Conservation (phyloP, 2,113 vertebrate species). For the Ochotona princeps region DNA sequence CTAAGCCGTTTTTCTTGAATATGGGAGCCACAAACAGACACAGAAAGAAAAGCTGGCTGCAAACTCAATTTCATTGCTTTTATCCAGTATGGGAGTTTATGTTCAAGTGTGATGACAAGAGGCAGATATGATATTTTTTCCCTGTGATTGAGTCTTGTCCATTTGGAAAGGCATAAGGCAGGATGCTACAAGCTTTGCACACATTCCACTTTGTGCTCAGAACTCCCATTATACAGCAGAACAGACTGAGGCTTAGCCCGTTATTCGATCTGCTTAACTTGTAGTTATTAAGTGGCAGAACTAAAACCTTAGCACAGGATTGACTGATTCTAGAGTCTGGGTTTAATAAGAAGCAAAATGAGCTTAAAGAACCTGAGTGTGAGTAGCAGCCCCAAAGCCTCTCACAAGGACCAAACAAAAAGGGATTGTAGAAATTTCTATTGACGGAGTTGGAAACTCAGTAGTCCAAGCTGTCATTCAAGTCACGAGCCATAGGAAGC, state of each 20-base stretch:
- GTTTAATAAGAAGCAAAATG: background rate
- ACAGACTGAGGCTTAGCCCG: background rate
- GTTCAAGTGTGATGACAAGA: background rate
- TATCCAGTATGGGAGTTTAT: background rate
- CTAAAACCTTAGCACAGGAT: background rate
- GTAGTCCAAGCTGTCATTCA: conserved; percentile 34
- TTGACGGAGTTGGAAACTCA: background rate
- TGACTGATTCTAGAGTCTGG: background rate
- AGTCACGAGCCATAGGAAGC: background rate
- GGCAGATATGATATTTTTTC: background rate
- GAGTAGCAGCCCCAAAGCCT: background rate
- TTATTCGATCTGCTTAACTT: background rate
- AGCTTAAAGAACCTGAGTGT: background rate
- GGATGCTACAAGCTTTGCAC: background rate
- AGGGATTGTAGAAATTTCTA: background rate
- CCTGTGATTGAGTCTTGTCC: background rate
- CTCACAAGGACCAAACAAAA: background rate
- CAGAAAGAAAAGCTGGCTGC: conserved; percentile 22
- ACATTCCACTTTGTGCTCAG: background rate
- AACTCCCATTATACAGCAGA: conserved; percentile 3
- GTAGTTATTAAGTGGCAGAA: background rate
- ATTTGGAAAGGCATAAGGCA: background rate
- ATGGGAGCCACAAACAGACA: background rate
- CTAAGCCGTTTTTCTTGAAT: conserved; percentile 19
- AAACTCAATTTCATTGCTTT: background rate